Conservation (phyloP, 2,113 vertebrate species). For the Burhinus oedicnemus region DNA sequence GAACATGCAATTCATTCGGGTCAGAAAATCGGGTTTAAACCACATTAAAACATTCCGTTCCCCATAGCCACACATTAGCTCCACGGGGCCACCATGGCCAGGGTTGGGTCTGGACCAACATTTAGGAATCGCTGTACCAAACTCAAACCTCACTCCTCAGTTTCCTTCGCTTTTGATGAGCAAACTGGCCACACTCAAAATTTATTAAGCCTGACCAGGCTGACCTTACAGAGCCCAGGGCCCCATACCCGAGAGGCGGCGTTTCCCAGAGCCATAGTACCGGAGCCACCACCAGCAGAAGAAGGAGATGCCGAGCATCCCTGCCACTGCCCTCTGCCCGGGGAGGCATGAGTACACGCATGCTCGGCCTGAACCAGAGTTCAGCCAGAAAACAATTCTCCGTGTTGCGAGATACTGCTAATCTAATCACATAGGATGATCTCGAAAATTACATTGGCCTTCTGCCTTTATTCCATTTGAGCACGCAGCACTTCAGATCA, state of each 20-base stretch:
- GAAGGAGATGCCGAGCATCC: not conserved
- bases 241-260: not conserved
- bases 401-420: not conserved
- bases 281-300: not conserved
- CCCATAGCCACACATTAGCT: not conserved
- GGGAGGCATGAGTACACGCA: not conserved
- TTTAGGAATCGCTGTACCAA: accelerated
- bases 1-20: not conserved
- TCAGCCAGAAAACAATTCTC: conserved; percentile 5
- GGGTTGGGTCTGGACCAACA: not conserved
- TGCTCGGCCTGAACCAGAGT: accelerated
- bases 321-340: not conserved
- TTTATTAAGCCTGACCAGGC: not conserved
- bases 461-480: not conserved
- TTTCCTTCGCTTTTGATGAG: not conserved
- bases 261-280: not conserved
- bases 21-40: not conserved
- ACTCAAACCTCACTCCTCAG: not conserved
- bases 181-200: not conserved
- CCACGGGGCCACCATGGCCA: not conserved
- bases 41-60: not conserved
- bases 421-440: conserved; percentile 31
- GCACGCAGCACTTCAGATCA: not conserved
- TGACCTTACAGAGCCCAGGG: not conserved
- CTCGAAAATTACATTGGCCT: not conserved